Percentiles rank a stretch among this genome's conserved stretches.
Conservation (phyloP, 2,797 vertebrate genomes). For the Sparidentex hasta region DNA sequence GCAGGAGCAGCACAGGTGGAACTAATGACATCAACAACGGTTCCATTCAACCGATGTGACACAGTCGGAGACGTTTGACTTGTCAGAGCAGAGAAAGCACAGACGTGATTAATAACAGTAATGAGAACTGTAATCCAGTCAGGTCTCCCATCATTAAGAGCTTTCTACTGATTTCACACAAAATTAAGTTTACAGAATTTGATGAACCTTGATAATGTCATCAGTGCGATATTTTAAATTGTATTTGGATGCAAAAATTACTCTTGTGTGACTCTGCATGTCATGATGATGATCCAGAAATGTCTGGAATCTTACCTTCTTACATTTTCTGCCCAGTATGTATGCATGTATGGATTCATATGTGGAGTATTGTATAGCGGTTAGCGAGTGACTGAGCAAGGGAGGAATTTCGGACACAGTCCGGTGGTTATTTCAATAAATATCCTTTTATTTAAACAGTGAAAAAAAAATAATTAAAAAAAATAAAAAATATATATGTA, state of each 20-base stretch:
- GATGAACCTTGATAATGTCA: not conserved
- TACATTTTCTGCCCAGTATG: too few species aligned
- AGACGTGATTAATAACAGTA: not conserved
- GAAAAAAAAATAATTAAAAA: too few species aligned
- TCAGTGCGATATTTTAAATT: not conserved
- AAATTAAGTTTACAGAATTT: too few species aligned
- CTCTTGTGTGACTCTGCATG: too few species aligned
- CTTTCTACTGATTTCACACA: not conserved
- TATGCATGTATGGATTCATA: too few species aligned
- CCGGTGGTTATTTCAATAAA: too few species aligned
- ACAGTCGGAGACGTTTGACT: not conserved
- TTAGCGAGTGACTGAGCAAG: too few species aligned
- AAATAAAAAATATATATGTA: too few species aligned
- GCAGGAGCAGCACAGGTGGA: not conserved
- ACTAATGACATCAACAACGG: not conserved
- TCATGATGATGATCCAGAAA: not conserved
- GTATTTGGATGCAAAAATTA: too few species aligned
- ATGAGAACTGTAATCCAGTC: not conserved
- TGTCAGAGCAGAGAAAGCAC: not conserved
- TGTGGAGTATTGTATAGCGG: too few species aligned
- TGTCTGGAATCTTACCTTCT: not conserved
- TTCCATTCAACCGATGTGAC: not conserved
- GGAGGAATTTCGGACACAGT: too few species aligned
- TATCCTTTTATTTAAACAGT: too few species aligned
- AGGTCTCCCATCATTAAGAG: not conserved